phyloP scores from a whole-genome alignment of 2,113 vertebrate species.

The Brachypodius melanocephalos region DNA sequence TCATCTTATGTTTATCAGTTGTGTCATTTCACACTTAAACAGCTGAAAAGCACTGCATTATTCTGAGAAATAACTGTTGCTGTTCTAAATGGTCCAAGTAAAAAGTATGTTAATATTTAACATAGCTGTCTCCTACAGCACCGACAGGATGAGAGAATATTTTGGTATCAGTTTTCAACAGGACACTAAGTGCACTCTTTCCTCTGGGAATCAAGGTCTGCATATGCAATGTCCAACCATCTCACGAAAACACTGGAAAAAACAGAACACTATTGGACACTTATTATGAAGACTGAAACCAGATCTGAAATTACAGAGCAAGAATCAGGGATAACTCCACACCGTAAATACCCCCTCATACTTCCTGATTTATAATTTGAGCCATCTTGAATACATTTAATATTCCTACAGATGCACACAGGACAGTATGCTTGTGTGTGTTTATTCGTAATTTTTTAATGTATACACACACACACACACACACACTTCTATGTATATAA shows the following conservation, averaged over 20 bases:
- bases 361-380: neutral
- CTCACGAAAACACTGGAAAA: neutral
- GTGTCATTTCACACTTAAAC: neutral
- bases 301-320: neutral
- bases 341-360: neutral
- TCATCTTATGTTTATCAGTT: neutral
- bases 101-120: neutral
- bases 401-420: neutral
- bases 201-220: neutral
- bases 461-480: fast-evolving
- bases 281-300: neutral
- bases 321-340: neutral
- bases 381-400: neutral
- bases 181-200: neutral
- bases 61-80: neutral
- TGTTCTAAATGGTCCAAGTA: neutral
- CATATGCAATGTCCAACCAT: neutral
- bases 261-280: neutral
- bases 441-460: neutral
- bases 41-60: neutral
- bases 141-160: neutral
- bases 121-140: neutral
- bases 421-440: neutral
- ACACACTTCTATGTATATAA: neutral
- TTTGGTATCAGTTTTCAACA: neutral